Conservation (phyloP, 2,888 invertebrate species). For the Oscheius sp. region DNA sequence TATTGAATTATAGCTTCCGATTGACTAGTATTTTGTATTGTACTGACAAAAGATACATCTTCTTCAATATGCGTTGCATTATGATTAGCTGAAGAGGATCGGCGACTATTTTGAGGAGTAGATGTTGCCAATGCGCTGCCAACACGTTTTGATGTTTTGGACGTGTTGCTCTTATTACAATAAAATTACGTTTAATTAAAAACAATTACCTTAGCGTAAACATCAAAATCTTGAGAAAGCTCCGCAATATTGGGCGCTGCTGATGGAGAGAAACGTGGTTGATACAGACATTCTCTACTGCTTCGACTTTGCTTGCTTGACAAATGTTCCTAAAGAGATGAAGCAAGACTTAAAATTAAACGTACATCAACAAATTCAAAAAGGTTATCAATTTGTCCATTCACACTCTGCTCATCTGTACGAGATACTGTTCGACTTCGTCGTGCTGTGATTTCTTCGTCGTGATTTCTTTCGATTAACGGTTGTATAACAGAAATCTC, state of each 20-base stretch:
- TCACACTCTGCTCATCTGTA: conserved; percentile 20
- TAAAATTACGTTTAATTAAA: background rate
- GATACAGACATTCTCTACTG: conserved; percentile 8
- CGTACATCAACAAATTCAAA: conserved; percentile 48
- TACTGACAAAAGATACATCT: conserved; percentile 47
- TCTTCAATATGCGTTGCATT: background rate
- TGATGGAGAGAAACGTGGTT: conserved; percentile 29
- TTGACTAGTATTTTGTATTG: conserved; percentile 43
- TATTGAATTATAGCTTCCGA: conserved; percentile 27
- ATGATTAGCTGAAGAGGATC: background rate
- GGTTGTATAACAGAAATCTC: no score
- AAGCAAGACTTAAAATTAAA: background rate
- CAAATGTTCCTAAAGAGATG: conserved; percentile 5
- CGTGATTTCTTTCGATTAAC: background rate
- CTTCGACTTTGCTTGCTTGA: background rate
- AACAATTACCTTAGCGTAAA: background rate
- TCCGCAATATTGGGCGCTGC: conserved; percentile 42
- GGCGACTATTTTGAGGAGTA: conserved; percentile 41
- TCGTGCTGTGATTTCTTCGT: no score
- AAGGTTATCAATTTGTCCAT: conserved; percentile 42
- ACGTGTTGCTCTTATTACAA: background rate
- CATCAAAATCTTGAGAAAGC: conserved; percentile 1
- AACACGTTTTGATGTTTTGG: conserved; percentile 13
- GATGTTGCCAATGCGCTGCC: conserved; percentile 47
- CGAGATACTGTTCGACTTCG: conserved; percentile 1